These are phyloP conservation scores for Corydoras sp. DNA, from an alignment of 2,113 vertebrate genomes.

Conservation along the genomic window DNA sequence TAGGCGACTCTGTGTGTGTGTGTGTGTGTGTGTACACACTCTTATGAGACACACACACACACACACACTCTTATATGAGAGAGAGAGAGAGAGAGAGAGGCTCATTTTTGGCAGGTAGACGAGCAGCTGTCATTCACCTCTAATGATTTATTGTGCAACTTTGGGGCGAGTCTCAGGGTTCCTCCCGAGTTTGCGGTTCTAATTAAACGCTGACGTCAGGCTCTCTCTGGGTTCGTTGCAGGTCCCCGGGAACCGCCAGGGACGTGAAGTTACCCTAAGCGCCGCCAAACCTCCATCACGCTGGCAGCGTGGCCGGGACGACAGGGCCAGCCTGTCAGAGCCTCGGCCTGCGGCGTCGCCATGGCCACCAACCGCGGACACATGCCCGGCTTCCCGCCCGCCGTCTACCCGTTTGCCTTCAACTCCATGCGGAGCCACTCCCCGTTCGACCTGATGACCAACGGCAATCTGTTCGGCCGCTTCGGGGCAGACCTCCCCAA, in stretches of 20 bases:
- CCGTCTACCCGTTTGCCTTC: conserved; percentile 85
- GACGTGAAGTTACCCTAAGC: background rate
- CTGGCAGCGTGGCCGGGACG: conserved; percentile 49
- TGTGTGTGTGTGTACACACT: too few species aligned
- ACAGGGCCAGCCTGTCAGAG: conserved; percentile 44
- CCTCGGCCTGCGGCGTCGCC: conserved; percentile 34
- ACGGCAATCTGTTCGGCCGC: conserved; percentile 77
- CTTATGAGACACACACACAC: too few species aligned
- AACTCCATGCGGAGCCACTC: conserved; percentile 81
- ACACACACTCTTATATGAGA: too few species aligned
- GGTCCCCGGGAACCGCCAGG: conserved; percentile 9
- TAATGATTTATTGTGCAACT: conserved; percentile 11
- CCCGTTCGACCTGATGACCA: conserved; percentile 83
- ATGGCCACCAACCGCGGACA: conserved; percentile 89
- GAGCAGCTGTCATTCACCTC: conserved; percentile 1
- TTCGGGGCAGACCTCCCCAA: conserved; percentile 85
- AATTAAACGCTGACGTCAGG: too few species aligned
- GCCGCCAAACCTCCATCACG: conserved; percentile 17
- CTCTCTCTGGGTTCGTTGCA: background rate
- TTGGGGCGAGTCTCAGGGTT: background rate
- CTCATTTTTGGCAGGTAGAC: conserved; percentile 13
- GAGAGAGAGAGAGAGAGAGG: too few species aligned
- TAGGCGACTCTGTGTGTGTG: background rate
- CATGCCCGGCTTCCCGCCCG: conserved; percentile 79
- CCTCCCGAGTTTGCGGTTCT: background rate